Evolutionary conservation across 2,113 vertebrate genomes (phyloP).

Genomic region (Podilymbus podiceps): DNA sequence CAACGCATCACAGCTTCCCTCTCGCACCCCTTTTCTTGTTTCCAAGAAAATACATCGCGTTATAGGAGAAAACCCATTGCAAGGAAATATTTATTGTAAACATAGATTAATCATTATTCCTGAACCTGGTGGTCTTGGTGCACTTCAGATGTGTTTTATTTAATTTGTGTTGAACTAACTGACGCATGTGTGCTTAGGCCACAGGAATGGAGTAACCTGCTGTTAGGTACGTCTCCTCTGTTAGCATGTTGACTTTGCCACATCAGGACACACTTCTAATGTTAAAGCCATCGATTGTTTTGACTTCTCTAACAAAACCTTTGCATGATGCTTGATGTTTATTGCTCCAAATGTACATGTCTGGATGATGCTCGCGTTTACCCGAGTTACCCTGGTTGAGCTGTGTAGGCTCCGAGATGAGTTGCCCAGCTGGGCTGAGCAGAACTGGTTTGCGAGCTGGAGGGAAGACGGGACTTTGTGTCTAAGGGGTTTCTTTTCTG

Average conservation of each 20-base stretch:
- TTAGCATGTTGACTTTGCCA: constrained; percentile 35
- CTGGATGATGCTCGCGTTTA: constrained; percentile 14
- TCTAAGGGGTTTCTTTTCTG: constrained; percentile 28
- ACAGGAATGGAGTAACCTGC: background rate
- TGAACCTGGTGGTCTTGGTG: background rate
- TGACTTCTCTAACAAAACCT: background rate
- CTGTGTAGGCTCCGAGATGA: background rate
- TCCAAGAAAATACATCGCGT: background rate
- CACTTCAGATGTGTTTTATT: background rate
- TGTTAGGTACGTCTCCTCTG: background rate
- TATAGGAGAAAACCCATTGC: background rate
- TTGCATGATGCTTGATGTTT: constrained; percentile 62
- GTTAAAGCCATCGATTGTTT: background rate
- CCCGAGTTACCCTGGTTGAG: background rate
- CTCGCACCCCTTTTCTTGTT: background rate
- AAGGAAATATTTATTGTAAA: constrained; percentile 42
- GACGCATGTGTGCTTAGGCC: constrained; percentile 7
- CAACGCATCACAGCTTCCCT: background rate
- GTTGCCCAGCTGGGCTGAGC: background rate
- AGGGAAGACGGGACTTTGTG: background rate
- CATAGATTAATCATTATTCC: background rate
- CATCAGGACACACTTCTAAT: background rate
- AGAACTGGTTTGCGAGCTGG: background rate
- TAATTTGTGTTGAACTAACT: background rate
- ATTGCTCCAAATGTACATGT: background rate